A percentile compares a stretch with the other conserved stretches of the same genome.
These are phyloP conservation scores for Luehdorfia chinensis DNA, from an alignment of 1,140 invertebrate species.

Conservation along the genomic window DNA sequence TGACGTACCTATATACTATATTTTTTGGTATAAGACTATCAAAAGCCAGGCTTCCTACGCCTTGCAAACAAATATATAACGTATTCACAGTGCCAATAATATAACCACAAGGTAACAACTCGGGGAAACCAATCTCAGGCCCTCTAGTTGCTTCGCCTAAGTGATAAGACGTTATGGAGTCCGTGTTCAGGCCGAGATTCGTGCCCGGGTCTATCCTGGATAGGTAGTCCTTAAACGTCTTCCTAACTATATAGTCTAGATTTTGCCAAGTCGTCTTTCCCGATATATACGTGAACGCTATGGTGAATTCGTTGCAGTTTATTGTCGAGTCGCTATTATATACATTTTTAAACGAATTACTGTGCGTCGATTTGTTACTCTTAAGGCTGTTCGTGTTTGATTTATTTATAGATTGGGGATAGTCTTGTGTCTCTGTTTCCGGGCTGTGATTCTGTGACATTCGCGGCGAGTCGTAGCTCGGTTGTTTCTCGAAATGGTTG, in stretches of 20 bases:
- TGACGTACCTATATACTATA: constrained; percentile 90
- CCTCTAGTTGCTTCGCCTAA: constrained; percentile 91
- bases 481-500: constrained; percentile 76
- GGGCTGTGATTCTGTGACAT: constrained; percentile 74
- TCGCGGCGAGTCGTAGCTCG: constrained; percentile 74
- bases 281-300: constrained; percentile 93
- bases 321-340: constrained; percentile 76
- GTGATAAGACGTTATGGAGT: constrained; percentile 95
- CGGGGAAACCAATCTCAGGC: constrained; percentile 85
- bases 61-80: constrained; percentile 89
- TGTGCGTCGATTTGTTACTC: constrained; percentile 79
- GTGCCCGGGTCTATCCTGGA: constrained; percentile 94
- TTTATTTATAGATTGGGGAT: constrained; percentile 66
- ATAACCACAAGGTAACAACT: constrained; percentile 95
- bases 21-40: constrained; percentile 97
- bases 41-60: constrained; percentile 95
- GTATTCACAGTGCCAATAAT: constrained; percentile 91
- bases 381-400: constrained; percentile 77
- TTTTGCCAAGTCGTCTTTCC: constrained; percentile 97
- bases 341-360: constrained; percentile 72
- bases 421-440: constrained; percentile 68
- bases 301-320: constrained; percentile 82
- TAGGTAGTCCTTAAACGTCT: constrained; percentile 97
- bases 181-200: constrained; percentile 92
- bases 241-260: constrained; percentile 92